Evolutionary conservation across 2,888 invertebrate genomes (phyloP).

Genomic region (Cheilosia urbana): DNA sequence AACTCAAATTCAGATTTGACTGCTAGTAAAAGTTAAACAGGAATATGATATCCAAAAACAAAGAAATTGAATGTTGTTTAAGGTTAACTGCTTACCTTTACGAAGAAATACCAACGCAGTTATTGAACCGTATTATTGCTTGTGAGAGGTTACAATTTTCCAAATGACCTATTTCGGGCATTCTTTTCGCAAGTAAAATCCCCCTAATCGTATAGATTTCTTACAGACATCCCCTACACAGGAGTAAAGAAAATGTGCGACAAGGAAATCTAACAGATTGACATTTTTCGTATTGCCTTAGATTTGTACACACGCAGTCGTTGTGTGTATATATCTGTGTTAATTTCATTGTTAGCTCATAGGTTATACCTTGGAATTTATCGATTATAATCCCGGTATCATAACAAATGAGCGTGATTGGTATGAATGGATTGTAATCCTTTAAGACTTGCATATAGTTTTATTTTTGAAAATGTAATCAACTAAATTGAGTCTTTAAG

Average conservation of each 20-base stretch:
- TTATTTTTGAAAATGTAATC: neutral
- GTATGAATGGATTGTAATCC: neutral
- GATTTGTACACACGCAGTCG: neutral
- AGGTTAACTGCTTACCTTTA: neutral
- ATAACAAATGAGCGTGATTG: conserved; percentile 6
- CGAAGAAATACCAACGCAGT: neutral
- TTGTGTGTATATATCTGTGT: neutral
- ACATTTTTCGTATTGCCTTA: conserved; percentile 7
- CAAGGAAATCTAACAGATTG: conserved; percentile 21
- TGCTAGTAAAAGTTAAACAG: no score
- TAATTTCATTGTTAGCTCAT: conserved; percentile 1
- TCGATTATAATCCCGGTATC: conserved; percentile 23
- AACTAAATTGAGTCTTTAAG: no score
- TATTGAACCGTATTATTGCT: conserved; percentile 24
- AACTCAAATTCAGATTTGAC: neutral
- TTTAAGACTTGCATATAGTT: neutral
- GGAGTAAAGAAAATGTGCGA: conserved; percentile 11
- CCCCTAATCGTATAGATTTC: conserved; percentile 7
- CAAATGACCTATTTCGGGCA: conserved; percentile 28
- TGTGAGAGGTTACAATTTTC: conserved; percentile 22
- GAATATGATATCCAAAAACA: no score
- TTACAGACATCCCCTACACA: neutral
- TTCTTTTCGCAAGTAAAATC: conserved; percentile 1
- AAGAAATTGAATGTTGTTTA: neutral
- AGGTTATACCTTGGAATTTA: conserved; percentile 11